phyloP scores from a whole-genome alignment of 2,888 invertebrate genomes.

The Leptothorax acervorum region DNA sequence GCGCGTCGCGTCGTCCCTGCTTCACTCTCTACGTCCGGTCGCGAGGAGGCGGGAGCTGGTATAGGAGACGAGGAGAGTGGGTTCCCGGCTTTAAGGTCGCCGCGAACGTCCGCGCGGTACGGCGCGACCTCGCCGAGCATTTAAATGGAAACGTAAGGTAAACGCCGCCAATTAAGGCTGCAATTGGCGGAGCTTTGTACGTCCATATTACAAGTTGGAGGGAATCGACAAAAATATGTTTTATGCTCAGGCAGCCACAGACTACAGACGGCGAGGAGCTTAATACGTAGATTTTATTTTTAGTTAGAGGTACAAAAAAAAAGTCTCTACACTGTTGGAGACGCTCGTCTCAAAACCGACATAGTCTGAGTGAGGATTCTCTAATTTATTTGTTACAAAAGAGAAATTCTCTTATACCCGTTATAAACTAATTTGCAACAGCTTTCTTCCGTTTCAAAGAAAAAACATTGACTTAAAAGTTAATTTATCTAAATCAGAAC shows the following conservation, averaged over 20 bases:
- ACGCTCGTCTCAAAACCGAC: not conserved
- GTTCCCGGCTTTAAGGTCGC: slow-evolving; percentile 67
- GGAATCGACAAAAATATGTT: slow-evolving; percentile 10
- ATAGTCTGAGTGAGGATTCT: not conserved
- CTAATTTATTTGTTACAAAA: not conserved
- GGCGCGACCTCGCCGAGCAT: slow-evolving; percentile 67
- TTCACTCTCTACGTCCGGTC: slow-evolving; percentile 71
- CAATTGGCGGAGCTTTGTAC: slow-evolving; percentile 45
- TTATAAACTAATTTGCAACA: not conserved
- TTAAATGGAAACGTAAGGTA: slow-evolving; percentile 74
- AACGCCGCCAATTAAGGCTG: slow-evolving; percentile 73
- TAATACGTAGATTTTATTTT: not conserved
- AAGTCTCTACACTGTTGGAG: not conserved
- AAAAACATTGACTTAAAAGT: not conserved
- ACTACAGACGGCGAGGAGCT: not conserved
- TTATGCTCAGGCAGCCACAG: not conserved
- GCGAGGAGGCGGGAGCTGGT: slow-evolving; percentile 29
- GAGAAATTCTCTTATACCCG: not conserved
- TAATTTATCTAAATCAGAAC: not conserved
- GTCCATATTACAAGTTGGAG: not conserved
- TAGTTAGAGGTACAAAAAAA: not conserved
- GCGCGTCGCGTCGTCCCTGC: slow-evolving; percentile 74
- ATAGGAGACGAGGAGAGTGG: slow-evolving; percentile 49
- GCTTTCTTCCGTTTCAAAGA: not conserved
- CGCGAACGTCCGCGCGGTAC: slow-evolving; percentile 55